phyloP scores from a whole-genome alignment of 1,140 invertebrate species.

The Brachionus angularis region DNA sequence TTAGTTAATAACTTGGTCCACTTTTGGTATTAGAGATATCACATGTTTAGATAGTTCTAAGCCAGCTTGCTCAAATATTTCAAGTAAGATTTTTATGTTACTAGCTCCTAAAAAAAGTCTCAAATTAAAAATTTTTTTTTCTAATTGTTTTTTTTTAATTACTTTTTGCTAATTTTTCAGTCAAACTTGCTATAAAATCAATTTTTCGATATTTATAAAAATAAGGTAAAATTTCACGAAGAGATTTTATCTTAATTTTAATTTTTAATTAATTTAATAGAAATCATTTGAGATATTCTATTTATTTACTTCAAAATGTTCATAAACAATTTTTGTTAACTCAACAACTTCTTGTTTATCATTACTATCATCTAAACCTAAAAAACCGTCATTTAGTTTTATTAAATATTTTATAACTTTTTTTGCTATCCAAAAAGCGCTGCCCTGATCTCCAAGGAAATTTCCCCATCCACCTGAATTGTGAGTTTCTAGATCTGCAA shows the following conservation, averaged over 20 bases:
- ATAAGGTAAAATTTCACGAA: slow-evolving; percentile 31
- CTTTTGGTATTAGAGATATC: neutral
- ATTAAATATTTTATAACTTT: slow-evolving; percentile 69
- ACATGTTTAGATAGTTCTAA: slow-evolving; percentile 9
- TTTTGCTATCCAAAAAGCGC: slow-evolving; percentile 74
- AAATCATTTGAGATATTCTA: neutral
- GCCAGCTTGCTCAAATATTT: slow-evolving; percentile 32
- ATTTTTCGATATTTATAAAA: slow-evolving; percentile 21
- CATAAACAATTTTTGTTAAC: slow-evolving; percentile 1
- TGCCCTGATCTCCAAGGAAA: slow-evolving; percentile 82
- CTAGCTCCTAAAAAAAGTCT: neutral
- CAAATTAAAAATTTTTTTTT: neutral
- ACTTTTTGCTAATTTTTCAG: slow-evolving; percentile 39
- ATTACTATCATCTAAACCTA: neutral
- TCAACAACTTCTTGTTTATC: neutral
- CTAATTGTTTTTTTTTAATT: neutral
- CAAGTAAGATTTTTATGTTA: slow-evolving; percentile 24
- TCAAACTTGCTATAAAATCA: slow-evolving; percentile 32
- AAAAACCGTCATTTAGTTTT: slow-evolving; percentile 11
- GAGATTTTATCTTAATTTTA: slow-evolving; percentile 13
- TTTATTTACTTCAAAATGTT: slow-evolving; percentile 35
- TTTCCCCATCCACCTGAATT: slow-evolving; percentile 83
- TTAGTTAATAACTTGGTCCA: neutral
- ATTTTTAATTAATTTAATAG: neutral
- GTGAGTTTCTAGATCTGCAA: slow-evolving; percentile 31